Percentiles rank a stretch among this genome's conserved stretches.
Conservation (phyloP, 1,140 invertebrate genomes). For the Apocrypta bakeri region DNA sequence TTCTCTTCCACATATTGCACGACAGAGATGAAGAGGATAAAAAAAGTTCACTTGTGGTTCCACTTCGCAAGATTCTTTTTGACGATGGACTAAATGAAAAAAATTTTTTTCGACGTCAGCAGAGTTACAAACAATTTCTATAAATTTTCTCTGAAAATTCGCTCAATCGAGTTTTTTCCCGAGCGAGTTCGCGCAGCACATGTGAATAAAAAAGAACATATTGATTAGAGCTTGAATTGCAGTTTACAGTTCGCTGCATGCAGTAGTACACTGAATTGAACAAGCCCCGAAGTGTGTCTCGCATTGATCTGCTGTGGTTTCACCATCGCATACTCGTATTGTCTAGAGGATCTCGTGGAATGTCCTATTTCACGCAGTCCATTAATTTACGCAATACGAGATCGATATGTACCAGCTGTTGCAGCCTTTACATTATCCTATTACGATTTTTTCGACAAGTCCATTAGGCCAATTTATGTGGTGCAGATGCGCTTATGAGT, state of each 20-base stretch:
- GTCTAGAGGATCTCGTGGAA: neutral
- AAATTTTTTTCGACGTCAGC: too few relatives aligned
- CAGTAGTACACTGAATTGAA: neutral
- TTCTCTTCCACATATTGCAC: too few relatives aligned
- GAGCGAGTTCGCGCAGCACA: neutral
- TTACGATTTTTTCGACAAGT: neutral
- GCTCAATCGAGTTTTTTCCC: neutral
- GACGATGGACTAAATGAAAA: too few relatives aligned
- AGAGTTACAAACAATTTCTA: too few relatives aligned
- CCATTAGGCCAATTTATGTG: too few relatives aligned
- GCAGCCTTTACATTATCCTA: neutral
- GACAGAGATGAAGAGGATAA: too few relatives aligned
- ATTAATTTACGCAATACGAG: neutral
- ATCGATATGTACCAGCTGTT: neutral
- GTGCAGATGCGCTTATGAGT: too few relatives aligned
- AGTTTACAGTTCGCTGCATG: neutral
- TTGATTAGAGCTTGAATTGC: neutral
- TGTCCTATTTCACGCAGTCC: neutral
- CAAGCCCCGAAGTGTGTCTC: neutral
- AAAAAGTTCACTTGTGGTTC: too few relatives aligned
- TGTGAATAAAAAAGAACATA: too few relatives aligned
- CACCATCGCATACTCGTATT: neutral
- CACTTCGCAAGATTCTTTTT: too few relatives aligned
- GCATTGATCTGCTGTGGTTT: conserved; percentile 4
- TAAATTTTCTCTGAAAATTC: too few relatives aligned